phyloP scores from a whole-genome alignment of 2,888 invertebrate genomes.

The Hemaris fuciformis region DNA sequence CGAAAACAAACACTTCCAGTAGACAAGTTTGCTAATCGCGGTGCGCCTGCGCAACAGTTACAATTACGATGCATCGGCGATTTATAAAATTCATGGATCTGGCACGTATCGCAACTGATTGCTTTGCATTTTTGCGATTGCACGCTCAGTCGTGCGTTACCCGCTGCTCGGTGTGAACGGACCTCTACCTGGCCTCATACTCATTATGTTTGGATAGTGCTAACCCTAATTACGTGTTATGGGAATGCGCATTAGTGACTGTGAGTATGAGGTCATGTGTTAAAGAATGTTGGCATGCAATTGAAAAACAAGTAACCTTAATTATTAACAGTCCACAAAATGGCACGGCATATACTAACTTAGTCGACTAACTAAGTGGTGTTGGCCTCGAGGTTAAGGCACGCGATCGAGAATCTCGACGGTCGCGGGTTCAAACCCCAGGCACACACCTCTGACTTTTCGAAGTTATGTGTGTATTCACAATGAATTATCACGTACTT shows the following conservation, averaged over 20 bases:
- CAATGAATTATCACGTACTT: no score
- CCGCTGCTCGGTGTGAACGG: conserved; percentile 27
- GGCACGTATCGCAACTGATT: conserved; percentile 39
- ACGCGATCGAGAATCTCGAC: no score
- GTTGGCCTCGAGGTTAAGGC: no score
- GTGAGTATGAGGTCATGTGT: conserved; percentile 6
- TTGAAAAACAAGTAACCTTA: background rate
- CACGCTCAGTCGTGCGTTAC: conserved; percentile 40
- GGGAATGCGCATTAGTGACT: conserved; percentile 6
- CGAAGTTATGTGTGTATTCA: no score
- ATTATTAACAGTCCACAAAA: background rate
- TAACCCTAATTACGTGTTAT: conserved; percentile 24
- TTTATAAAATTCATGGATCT: conserved; percentile 43
- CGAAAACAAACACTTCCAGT: conserved; percentile 9
- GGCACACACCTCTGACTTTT: no score
- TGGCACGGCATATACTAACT: no score
- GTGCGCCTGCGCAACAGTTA: conserved; percentile 33
- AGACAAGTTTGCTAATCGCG: conserved; percentile 30
- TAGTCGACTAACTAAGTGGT: no score
- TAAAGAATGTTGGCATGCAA: background rate
- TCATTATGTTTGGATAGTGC: conserved; percentile 11
- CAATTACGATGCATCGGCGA: conserved; percentile 44
- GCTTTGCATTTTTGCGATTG: conserved; percentile 36
- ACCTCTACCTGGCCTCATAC: no score
- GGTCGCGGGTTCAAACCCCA: no score